phyloP scores from a whole-genome alignment of 1,140 invertebrate species.

The Asbolus verrucosus region DNA sequence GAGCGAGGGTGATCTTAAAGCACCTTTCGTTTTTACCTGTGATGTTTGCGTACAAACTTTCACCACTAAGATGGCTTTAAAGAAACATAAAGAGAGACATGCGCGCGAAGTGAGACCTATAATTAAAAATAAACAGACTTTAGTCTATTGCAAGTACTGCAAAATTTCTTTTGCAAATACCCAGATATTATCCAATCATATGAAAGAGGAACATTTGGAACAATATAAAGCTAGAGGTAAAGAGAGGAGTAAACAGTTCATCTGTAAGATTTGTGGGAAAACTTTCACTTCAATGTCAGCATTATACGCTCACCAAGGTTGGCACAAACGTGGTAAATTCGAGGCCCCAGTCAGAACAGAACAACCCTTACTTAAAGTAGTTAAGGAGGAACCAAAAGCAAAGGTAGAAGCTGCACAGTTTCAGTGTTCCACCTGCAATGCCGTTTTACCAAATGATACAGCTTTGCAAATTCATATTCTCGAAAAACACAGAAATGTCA shows the following conservation, averaged over 20 bases:
- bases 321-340: slow-evolving; percentile 58
- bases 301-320: slow-evolving; percentile 59
- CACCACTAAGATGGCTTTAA: slow-evolving; percentile 52
- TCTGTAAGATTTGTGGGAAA: slow-evolving; percentile 57
- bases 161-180: slow-evolving; percentile 55
- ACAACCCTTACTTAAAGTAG: slow-evolving; percentile 7
- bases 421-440: slow-evolving; percentile 54
- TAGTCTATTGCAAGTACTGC: slow-evolving; percentile 58
- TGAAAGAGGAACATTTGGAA: slow-evolving; percentile 52
- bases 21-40: slow-evolving; percentile 55
- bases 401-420: slow-evolving; percentile 41
- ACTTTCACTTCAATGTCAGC: slow-evolving; percentile 53
- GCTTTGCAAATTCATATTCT: slow-evolving; percentile 61
- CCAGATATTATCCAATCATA: slow-evolving; percentile 42
- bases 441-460: slow-evolving; percentile 57
- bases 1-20: slow-evolving; percentile 17
- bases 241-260: slow-evolving; percentile 31
- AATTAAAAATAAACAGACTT: slow-evolving; percentile 12
- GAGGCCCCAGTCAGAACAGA: slow-evolving; percentile 26
- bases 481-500: slow-evolving; percentile 59
- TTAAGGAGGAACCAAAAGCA: slow-evolving; percentile 45
- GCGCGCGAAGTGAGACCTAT: slow-evolving; percentile 41
- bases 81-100: slow-evolving; percentile 58
- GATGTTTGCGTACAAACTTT: slow-evolving; percentile 58
- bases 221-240: background rate